A percentile compares a stretch with the other conserved stretches of the same genome.
These are phyloP conservation scores for Patella depressa DNA, from an alignment of 2,888 invertebrate species.

Conservation along the genomic window DNA sequence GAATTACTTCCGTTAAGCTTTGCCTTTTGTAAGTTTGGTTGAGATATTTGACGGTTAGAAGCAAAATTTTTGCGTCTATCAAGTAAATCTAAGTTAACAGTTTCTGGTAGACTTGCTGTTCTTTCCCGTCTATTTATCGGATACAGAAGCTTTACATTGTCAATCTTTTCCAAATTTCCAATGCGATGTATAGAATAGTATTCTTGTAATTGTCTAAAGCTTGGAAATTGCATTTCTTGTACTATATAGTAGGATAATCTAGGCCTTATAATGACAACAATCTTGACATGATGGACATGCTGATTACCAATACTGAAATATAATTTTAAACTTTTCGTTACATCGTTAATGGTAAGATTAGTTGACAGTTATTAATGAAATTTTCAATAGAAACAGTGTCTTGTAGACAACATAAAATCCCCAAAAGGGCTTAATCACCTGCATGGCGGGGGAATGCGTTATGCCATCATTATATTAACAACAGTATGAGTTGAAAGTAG, in stretches of 20 bases:
- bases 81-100: background rate
- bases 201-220: conserved; percentile 26
- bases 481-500: no score
- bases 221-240: conserved; percentile 16
- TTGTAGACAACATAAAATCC: no score
- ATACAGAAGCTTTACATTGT: conserved; percentile 24
- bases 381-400: no score
- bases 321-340: background rate
- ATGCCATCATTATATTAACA: background rate
- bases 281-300: background rate
- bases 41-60: background rate
- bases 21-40: background rate
- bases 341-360: no score
- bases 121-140: conserved; percentile 18
- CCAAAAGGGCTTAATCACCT: background rate
- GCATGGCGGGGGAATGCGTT: background rate
- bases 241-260: conserved; percentile 22
- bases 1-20: background rate
- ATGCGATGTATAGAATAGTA: conserved; percentile 26
- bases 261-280: background rate
- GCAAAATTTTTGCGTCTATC: no score
- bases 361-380: no score
- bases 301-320: conserved; percentile 5
- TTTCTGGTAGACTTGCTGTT: background rate
- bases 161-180: conserved; percentile 28